These are phyloP conservation scores for Melanotaenia nigrans DNA, from an alignment of 2,797 vertebrate species.

Conservation along the genomic window DNA sequence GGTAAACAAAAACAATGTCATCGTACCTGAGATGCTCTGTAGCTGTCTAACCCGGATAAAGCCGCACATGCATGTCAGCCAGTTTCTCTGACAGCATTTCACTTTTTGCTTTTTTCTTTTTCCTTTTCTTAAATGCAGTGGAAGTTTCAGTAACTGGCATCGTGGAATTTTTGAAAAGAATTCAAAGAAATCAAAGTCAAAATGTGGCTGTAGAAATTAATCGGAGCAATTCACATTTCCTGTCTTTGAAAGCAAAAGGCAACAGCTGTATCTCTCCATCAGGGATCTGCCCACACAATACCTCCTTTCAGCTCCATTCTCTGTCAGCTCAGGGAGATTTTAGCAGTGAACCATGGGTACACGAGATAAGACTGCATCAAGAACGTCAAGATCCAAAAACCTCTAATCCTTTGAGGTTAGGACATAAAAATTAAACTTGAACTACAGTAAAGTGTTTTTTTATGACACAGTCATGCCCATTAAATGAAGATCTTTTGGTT, in stretches of 20 bases:
- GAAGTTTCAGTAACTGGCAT: conserved; percentile 27
- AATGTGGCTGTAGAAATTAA: conserved; percentile 28
- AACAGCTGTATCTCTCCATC: conserved; percentile 27
- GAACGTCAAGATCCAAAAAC: conserved; percentile 39
- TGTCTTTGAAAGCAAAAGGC: conserved; percentile 31
- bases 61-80: conserved; percentile 42
- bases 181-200: conserved; percentile 37
- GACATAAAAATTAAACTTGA: conserved; percentile 27
- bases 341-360: conserved; percentile 40
- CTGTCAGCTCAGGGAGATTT: conserved; percentile 39
- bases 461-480: neutral
- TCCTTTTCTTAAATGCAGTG: conserved; percentile 20
- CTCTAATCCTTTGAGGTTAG: conserved; percentile 31
- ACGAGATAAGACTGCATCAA: conserved; percentile 26
- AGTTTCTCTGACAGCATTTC: conserved; percentile 46
- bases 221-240: conserved; percentile 34
- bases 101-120: conserved; percentile 6
- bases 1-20: conserved; percentile 48
- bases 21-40: conserved; percentile 26
- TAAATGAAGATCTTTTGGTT: too few species aligned
- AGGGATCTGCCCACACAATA: conserved; percentile 23
- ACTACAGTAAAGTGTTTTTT: too few species aligned
- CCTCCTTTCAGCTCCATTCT: conserved; percentile 32
- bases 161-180: conserved; percentile 32
- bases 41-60: conserved; percentile 55